Conservation (phyloP, 2,113 vertebrate genomes). For the Zootoca vivipara region DNA sequence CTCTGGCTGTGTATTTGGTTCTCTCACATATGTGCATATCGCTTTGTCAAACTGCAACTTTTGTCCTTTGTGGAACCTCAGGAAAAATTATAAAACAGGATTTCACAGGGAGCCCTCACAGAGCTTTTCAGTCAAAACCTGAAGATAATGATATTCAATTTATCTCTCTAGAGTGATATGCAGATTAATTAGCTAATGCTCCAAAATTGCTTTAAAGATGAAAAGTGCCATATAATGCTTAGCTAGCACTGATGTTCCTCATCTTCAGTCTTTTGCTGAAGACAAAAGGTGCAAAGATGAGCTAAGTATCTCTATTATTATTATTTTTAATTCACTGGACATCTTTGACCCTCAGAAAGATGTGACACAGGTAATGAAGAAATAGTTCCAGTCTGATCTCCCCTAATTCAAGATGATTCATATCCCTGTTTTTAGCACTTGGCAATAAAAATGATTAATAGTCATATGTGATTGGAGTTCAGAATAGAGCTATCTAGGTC, state of each 20-base stretch:
- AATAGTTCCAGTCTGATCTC: constrained; percentile 9
- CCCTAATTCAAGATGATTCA: background rate
- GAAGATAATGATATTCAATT: constrained; percentile 23
- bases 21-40: background rate
- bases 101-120: background rate
- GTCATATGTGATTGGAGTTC: background rate
- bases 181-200: constrained; percentile 28
- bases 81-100: background rate
- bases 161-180: background rate
- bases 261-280: background rate
- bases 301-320: background rate
- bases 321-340: background rate
- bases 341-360: constrained; percentile 15
- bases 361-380: constrained; percentile 2
- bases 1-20: background rate
- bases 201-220: constrained; percentile 28
- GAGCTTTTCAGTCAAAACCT: background rate
- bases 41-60: background rate
- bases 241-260: background rate
- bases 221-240: constrained; percentile 11
- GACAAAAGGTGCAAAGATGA: background rate
- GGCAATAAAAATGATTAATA: constrained; percentile 15
- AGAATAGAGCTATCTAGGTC: background rate
- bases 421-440: constrained; percentile 7
- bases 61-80: background rate